Evolutionary conservation across 2,797 vertebrate species (phyloP).

Genomic region (Manis pentadactyla): DNA sequence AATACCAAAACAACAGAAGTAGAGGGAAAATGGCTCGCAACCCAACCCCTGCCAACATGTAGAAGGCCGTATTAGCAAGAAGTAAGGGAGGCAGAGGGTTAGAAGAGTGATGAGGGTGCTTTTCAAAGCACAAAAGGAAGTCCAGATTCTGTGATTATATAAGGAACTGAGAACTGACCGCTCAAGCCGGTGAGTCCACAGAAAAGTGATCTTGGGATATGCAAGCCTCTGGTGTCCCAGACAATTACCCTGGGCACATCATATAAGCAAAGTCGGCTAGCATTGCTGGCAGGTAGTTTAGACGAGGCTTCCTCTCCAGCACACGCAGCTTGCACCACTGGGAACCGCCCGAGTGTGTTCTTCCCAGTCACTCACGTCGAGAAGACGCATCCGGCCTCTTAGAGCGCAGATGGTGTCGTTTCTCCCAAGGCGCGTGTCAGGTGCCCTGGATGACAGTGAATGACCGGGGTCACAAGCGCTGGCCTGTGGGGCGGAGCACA

Average conservation of each 20-base stretch:
- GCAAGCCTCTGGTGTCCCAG: background rate
- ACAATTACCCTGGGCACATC: background rate
- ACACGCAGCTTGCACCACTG: background rate
- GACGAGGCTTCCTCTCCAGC: background rate
- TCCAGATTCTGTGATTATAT: accelerated
- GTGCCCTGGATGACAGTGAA: accelerated
- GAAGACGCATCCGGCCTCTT: background rate
- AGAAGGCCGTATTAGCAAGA: background rate
- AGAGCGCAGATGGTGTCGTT: background rate
- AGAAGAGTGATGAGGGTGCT: background rate
- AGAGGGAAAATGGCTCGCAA: background rate
- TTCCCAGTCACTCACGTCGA: background rate
- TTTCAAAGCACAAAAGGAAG: background rate
- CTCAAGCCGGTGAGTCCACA: background rate
- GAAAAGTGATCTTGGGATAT: background rate
- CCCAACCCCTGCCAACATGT: background rate
- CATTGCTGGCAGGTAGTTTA: background rate
- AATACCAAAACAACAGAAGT: background rate
- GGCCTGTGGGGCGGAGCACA: background rate
- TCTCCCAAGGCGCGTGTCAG: background rate
- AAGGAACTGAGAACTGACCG: background rate
- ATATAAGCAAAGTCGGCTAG: background rate
- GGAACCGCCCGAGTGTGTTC: background rate
- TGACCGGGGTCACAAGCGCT: background rate
- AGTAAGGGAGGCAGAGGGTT: background rate